A percentile compares a stretch with the other conserved stretches of the same genome.
These are phyloP conservation scores for Psittacus erithacus DNA, from an alignment of 2,113 vertebrate species.

Conservation along the genomic window DNA sequence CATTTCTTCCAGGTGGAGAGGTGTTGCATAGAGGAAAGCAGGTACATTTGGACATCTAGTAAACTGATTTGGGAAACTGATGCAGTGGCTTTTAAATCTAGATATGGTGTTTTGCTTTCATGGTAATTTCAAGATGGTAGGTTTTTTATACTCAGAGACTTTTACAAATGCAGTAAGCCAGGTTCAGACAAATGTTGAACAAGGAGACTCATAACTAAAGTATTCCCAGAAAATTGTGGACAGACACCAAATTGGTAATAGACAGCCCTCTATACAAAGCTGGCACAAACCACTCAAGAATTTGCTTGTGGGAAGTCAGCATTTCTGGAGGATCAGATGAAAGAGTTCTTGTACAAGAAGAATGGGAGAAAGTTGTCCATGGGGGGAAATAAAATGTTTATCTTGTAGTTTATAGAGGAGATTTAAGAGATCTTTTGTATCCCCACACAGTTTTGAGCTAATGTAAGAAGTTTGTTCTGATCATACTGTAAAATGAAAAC, in stretches of 20 bases:
- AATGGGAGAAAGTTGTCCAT: not conserved
- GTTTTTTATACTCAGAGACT: not conserved
- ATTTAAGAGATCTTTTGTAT: not conserved
- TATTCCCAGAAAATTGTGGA: not conserved
- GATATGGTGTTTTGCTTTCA: fast-evolving
- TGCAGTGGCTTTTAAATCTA: not conserved
- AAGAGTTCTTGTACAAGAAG: not conserved
- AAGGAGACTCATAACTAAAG: not conserved
- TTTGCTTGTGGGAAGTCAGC: not conserved
- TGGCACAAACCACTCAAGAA: not conserved
- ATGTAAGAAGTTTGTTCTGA: not conserved
- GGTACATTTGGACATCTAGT: not conserved
- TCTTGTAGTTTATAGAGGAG: not conserved
- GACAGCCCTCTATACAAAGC: not conserved
- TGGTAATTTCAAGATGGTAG: not conserved
- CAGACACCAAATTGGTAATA: not conserved
- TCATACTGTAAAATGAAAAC: not conserved
- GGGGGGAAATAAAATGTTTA: not conserved
- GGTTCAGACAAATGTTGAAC: not conserved
- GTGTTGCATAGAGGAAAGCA: not conserved
- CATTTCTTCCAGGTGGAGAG: not conserved
- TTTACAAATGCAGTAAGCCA: not conserved
- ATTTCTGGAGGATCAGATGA: not conserved
- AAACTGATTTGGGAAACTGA: not conserved
- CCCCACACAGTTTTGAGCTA: not conserved